Conservation (phyloP, 2,113 vertebrate genomes). For the Cololabis saira region DNA sequence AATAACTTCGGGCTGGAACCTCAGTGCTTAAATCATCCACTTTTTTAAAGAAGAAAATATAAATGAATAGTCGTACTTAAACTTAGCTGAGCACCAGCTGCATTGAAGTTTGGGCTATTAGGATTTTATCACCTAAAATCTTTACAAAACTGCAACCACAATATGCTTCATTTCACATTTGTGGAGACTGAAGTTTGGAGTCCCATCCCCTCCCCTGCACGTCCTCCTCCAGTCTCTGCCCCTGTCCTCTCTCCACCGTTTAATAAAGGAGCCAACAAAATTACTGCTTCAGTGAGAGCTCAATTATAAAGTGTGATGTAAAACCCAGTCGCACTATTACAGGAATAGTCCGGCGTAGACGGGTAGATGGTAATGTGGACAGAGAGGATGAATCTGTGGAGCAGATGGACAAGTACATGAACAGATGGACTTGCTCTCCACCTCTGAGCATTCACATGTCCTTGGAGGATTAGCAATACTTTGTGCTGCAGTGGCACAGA, state of each 20-base stretch:
- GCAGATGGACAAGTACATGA: constrained; percentile 57
- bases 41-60: not conserved
- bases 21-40: not conserved
- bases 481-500: constrained; percentile 6
- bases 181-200: too few species aligned
- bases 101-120: not conserved
- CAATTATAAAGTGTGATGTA: constrained; percentile 1
- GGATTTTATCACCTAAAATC: not conserved
- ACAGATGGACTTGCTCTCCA: constrained; percentile 64
- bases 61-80: not conserved
- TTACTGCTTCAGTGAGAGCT: not conserved
- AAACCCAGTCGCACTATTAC: constrained; percentile 8
- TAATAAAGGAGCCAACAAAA: not conserved
- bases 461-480: constrained; percentile 43
- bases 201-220: too few species aligned
- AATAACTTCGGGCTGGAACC: not conserved
- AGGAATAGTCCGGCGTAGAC: constrained; percentile 22
- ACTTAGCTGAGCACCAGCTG: not conserved
- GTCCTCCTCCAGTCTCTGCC: too few species aligned
- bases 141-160: not conserved
- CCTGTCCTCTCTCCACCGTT: too few species aligned
- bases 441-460: constrained; percentile 48
- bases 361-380: constrained; percentile 38
- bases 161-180: too few species aligned
- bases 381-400: constrained; percentile 47